Evolutionary conservation across 2,888 invertebrate genomes (phyloP).

Genomic region (Agrochola litura): DNA sequence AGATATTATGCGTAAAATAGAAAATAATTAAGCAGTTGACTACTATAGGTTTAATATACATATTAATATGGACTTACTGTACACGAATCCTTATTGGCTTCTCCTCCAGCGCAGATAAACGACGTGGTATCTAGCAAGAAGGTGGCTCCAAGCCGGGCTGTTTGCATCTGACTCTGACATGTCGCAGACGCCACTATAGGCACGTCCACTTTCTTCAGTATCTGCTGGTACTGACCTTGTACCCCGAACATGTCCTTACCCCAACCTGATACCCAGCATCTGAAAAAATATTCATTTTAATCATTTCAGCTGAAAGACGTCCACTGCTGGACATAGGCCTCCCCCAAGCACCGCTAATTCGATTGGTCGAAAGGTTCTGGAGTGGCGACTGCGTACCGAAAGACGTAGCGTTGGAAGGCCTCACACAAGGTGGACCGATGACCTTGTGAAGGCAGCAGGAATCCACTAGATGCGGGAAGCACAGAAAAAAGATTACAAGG

Average conservation of each 20-base stretch:
- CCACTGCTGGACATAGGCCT: too few species aligned
- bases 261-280: slow-evolving; percentile 95
- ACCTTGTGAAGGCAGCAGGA: too few species aligned
- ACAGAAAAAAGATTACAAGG: background rate
- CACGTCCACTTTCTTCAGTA: slow-evolving; percentile 94
- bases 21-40: background rate
- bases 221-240: slow-evolving; percentile 91
- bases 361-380: too few species aligned
- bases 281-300: slow-evolving; percentile 52
- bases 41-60: background rate
- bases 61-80: slow-evolving; percentile 89
- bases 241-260: slow-evolving; percentile 94
- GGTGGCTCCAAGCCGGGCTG: slow-evolving; percentile 92
- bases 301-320: too few species aligned
- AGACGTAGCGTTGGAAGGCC: too few species aligned
- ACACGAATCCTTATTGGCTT: slow-evolving; percentile 94
- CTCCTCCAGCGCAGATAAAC: slow-evolving; percentile 95
- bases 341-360: too few species aligned
- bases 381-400: too few species aligned
- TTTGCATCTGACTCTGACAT: slow-evolving; percentile 92
- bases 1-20: background rate
- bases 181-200: slow-evolving; percentile 92
- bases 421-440: too few species aligned
- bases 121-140: slow-evolving; percentile 92
- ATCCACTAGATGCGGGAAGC: too few species aligned